Base-by-base conservation (phyloP, 2,797 vertebrate genomes). In the Enteromius afrohamiltoni region DNA sequence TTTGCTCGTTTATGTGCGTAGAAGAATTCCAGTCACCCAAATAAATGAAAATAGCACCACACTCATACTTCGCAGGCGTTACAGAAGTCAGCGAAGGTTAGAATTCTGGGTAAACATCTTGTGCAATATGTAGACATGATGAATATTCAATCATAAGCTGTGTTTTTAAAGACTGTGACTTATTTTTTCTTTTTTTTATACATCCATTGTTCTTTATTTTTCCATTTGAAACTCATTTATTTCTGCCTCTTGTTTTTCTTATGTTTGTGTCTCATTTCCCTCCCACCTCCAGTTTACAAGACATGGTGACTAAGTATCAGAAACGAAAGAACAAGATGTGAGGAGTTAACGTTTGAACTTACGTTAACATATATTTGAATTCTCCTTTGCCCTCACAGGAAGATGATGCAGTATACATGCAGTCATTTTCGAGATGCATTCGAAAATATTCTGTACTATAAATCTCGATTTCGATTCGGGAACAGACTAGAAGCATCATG, bases 291-390 rank as follows among this genome's bases (percentile, higher is more conserved):
- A 98, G 97, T 96, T 95, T 98, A 92, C 97, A 99, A 95, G 97
- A 98, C 92, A 97, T 98, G 97, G 97, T 98, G 96, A 95, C 96
- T 95, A 99, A 98, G 92, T 98, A 97, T 96, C 97, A 99, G 94
- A 98, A 97, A 96, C 95, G 96, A 95, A 97, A 96, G 94, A 98
- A 94, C 95, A 95, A 95, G 96, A 96, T 91, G 97, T 99, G 96
- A 98, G 97, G 91, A 90, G 74, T 94, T 87, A 8, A 29, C 26
- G 51, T 84, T 86, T 84, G 64, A 75, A 64, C 65, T 85, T 74
- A 53, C 3, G 26, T 80, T 73, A 85, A 88, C 78, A 65, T 60
- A 65, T 60, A 37, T 85, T 88, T 65, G 49, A 37, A 83, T 62
- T 83, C 21, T 70, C 51, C 71, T 60, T 65, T 82, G 73, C 69